Evolutionary conservation across 1,140 invertebrate genomes (phyloP).

Genomic region (Episyrphus balteatus): DNA sequence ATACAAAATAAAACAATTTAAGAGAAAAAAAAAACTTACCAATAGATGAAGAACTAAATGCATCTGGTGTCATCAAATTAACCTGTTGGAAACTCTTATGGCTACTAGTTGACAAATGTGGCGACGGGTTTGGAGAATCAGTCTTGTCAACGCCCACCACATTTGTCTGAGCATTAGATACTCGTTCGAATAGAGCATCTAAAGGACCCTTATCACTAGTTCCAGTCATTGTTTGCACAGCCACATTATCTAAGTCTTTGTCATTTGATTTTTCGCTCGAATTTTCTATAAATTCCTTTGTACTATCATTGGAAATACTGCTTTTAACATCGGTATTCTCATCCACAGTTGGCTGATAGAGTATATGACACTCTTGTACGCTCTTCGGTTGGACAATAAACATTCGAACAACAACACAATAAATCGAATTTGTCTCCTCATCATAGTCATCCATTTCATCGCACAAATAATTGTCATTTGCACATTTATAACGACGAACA

Average conservation of each 20-base stretch:
- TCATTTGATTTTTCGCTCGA: conserved; percentile 2
- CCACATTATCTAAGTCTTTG: background rate
- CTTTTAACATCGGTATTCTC: conserved; percentile 19
- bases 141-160: conserved; percentile 13
- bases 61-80: conserved; percentile 80
- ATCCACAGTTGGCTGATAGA: conserved; percentile 49
- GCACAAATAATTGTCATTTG: conserved; percentile 36
- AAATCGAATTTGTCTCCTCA: conserved; percentile 28
- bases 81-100: conserved; percentile 11
- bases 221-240: background rate
- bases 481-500: conserved; percentile 36
- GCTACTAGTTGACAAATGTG: conserved; percentile 13
- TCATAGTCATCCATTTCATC: conserved; percentile 37
- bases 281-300: background rate
- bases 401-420: conserved; percentile 54
- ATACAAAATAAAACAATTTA: too few species aligned
- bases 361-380: conserved; percentile 73
- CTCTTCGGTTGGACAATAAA: conserved; percentile 82
- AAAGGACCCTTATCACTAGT: background rate
- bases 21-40: conserved; percentile 36
- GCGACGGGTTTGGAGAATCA: conserved; percentile 21
- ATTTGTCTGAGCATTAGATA: conserved; percentile 5
- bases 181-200: background rate
- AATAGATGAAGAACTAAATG: conserved; percentile 63
- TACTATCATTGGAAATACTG: conserved; percentile 10